A percentile compares a stretch with the other conserved stretches of the same genome.
These are phyloP conservation scores for Mnemiopsis leidyi DNA, from an alignment of 37 sponge, comb jelly and placozoan genomes.

Conservation along the genomic window DNA sequence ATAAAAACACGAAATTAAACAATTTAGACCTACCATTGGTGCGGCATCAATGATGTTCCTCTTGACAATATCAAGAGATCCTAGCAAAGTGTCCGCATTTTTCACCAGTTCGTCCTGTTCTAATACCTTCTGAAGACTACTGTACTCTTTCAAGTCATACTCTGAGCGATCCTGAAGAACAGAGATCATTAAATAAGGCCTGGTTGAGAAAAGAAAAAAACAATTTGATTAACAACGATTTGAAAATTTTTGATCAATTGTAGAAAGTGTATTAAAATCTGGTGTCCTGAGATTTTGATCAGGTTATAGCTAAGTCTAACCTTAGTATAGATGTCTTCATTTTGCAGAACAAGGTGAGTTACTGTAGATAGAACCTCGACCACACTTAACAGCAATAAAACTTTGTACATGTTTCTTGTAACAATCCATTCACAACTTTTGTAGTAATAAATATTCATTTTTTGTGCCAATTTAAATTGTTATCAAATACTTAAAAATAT, in stretches of 20 bases:
- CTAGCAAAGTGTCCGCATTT: conserved; percentile 14
- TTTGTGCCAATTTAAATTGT: no score
- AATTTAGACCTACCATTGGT: conserved; percentile 36
- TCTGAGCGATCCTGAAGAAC: conserved; percentile 50
- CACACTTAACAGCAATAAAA: neutral
- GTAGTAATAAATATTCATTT: no score
- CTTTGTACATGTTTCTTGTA: no score
- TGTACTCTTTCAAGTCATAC: conserved; percentile 24
- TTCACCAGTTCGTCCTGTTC: conserved; percentile 57
- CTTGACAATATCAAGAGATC: conserved; percentile 16
- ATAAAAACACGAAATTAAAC: neutral
- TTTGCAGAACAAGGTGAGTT: conserved; percentile 12
- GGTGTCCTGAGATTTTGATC: neutral
- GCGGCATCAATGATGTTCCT: conserved; percentile 22
- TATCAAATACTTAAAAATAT: no score
- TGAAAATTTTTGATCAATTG: neutral
- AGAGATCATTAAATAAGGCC: no score
- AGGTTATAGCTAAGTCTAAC: neutral
- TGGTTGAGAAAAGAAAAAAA: neutral
- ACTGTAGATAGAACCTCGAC: neutral
- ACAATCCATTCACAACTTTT: no score
- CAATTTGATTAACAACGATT: neutral
- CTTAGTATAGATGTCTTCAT: conserved; percentile 11
- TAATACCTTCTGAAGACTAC: conserved; percentile 1
- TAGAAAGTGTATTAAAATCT: no score